phyloP scores from a whole-genome alignment of 2,113 vertebrate species.

The Tragulus kanchil region DNA sequence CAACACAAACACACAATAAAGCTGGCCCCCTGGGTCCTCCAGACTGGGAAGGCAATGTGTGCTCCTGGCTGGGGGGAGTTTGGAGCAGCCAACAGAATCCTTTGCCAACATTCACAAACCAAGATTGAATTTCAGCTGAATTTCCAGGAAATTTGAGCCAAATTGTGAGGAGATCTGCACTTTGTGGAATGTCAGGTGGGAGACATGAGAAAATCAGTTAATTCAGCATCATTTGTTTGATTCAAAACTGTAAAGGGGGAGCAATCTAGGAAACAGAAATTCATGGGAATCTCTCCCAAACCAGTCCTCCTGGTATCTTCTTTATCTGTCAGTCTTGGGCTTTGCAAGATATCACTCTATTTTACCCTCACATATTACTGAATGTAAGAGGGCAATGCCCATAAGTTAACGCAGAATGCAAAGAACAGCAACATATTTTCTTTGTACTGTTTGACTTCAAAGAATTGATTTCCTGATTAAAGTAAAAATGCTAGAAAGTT shows the following conservation, averaged over 20 bases:
- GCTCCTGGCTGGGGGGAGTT: background rate
- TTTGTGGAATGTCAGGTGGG: conserved; percentile 71
- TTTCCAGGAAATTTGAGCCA: conserved; percentile 71
- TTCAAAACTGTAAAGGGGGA: conserved; percentile 12
- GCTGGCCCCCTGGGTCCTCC: conserved; percentile 5
- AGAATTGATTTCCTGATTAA: conserved; percentile 23
- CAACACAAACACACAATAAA: conserved; percentile 59
- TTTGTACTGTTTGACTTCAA: conserved; percentile 9
- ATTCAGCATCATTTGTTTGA: conserved; percentile 55
- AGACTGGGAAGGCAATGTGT: background rate
- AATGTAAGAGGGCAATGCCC: background rate
- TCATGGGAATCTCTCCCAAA: background rate
- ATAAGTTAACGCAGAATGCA: background rate
- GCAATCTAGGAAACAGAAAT: conserved; percentile 27
- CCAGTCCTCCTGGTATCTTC: background rate
- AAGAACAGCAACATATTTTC: background rate
- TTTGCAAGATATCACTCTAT: background rate
- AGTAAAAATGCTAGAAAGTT: background rate
- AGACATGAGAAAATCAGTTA: conserved; percentile 67
- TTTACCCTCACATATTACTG: background rate
- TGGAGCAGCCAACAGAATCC: background rate
- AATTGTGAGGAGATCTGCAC: conserved; percentile 53
- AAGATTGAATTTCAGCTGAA: conserved; percentile 63
- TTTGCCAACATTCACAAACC: conserved; percentile 76
- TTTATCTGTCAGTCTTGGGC: background rate